Evolutionary conservation across 2,113 vertebrate species (phyloP).

Genomic region (Morone saxatilis): DNA sequence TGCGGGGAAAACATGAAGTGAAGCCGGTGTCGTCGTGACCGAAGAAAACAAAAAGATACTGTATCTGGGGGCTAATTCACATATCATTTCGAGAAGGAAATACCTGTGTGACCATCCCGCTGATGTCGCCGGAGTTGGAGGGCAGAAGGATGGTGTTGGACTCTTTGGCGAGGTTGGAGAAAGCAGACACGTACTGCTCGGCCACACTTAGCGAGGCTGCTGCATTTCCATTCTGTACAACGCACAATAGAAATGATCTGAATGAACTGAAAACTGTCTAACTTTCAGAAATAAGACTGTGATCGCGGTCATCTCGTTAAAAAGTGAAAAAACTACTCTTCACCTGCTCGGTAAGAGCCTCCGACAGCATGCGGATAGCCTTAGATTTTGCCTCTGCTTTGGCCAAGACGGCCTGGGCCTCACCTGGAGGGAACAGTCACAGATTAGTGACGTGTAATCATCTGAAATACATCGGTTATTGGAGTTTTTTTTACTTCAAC

Average conservation of each 20-base stretch:
- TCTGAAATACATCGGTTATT: background rate
- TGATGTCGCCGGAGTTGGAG: conserved; percentile 89
- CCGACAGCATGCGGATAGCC: conserved; percentile 91
- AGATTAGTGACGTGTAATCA: background rate
- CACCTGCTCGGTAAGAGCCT: conserved; percentile 90
- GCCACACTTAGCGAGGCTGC: conserved; percentile 93
- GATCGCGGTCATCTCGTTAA: fast-evolving
- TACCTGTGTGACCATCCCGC: conserved; percentile 96
- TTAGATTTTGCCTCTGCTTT: conserved; percentile 94
- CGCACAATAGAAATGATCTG: background rate
- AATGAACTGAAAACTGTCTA: background rate
- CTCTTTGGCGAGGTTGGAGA: conserved; percentile 95
- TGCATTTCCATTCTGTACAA: conserved; percentile 88
- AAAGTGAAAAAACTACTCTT: background rate
- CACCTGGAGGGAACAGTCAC: conserved; percentile 83
- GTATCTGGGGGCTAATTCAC: background rate
- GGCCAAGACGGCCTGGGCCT: conserved; percentile 92
- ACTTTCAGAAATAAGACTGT: background rate
- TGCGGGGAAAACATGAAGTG: background rate
- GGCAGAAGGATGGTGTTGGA: conserved; percentile 95
- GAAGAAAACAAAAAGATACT: background rate
- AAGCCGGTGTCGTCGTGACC: fast-evolving
- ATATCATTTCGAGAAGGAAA: background rate
- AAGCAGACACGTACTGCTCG: conserved; percentile 94
- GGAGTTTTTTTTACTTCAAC: background rate